Conservation (phyloP, 1,140 invertebrate species). For the Theocolax elegans region DNA sequence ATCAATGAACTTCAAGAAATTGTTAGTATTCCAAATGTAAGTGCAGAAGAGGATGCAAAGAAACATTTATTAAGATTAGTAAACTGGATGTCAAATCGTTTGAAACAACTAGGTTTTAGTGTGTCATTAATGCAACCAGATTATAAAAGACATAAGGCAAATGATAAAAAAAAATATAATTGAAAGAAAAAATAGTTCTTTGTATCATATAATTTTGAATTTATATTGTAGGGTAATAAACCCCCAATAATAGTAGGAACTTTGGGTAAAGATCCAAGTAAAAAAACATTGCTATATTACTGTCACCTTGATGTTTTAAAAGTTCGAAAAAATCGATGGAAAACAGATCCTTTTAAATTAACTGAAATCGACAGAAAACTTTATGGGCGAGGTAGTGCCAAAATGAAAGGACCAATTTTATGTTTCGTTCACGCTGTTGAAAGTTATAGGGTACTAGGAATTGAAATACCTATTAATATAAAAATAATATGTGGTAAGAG, state of each 20-base stretch:
- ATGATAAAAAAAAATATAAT: not conserved
- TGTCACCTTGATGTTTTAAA: conserved; percentile 78
- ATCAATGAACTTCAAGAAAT: conserved; percentile 44
- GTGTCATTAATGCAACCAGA: conserved; percentile 63
- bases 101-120: conserved; percentile 69
- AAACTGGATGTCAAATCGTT: conserved; percentile 60
- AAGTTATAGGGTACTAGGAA: conserved; percentile 65
- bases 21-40: conserved; percentile 42
- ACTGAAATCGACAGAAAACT: conserved; percentile 43
- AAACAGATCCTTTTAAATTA: conserved; percentile 50
- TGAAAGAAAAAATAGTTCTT: not conserved
- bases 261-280: conserved; percentile 69
- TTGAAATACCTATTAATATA: conserved; percentile 72
- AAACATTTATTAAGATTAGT: conserved; percentile 37
- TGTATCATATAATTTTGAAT: not conserved
- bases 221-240: conserved; percentile 57
- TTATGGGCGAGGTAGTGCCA: conserved; percentile 48
- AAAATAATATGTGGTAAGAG: conserved; percentile 66
- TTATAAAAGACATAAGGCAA: conserved; percentile 18
- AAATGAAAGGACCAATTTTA: conserved; percentile 55
- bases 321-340: conserved; percentile 54
- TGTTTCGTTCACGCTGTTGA: conserved; percentile 56
- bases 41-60: conserved; percentile 26
- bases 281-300: conserved; percentile 74
- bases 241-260: conserved; percentile 71